Conservation (phyloP, 2,888 invertebrate species). For the Patella caerulea region DNA sequence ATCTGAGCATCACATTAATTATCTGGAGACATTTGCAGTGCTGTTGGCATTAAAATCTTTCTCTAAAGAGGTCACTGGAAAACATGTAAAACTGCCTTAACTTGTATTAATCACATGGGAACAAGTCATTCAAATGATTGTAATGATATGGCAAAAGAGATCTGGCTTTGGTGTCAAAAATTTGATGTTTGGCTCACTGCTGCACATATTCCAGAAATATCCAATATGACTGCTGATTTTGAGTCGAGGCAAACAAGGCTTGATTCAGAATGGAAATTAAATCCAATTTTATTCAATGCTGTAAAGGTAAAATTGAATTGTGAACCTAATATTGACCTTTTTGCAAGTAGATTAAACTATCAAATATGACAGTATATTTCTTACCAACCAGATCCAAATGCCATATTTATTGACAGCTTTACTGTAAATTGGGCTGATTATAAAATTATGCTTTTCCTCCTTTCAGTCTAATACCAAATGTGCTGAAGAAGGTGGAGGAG, state of each 20-base stretch:
- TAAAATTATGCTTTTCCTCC: neutral
- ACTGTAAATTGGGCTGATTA: neutral
- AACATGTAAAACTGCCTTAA: constrained; percentile 15
- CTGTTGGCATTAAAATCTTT: constrained; percentile 12
- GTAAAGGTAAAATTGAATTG: neutral
- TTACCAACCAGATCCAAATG: neutral
- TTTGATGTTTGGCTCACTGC: constrained; percentile 22
- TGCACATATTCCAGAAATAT: constrained; percentile 20
- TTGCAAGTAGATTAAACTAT: neutral
- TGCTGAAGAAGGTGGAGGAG: neutral
- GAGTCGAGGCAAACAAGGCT: neutral
- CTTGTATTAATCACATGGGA: too few relatives aligned
- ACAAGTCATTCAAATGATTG: too few relatives aligned
- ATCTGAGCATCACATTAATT: constrained; percentile 8
- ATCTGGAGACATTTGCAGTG: constrained; percentile 17
- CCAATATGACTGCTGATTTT: constrained; percentile 23
- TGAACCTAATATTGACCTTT: neutral
- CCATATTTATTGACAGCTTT: too few relatives aligned
- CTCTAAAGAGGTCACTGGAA: neutral
- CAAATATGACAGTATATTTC: neutral
- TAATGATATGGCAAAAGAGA: neutral
- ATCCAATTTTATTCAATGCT: neutral
- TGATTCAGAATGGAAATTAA: too few relatives aligned
- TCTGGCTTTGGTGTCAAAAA: too few relatives aligned
- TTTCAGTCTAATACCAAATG: neutral